Evolutionary conservation across 1,140 invertebrate genomes (phyloP).

Genomic region (Hestina assimilis): DNA sequence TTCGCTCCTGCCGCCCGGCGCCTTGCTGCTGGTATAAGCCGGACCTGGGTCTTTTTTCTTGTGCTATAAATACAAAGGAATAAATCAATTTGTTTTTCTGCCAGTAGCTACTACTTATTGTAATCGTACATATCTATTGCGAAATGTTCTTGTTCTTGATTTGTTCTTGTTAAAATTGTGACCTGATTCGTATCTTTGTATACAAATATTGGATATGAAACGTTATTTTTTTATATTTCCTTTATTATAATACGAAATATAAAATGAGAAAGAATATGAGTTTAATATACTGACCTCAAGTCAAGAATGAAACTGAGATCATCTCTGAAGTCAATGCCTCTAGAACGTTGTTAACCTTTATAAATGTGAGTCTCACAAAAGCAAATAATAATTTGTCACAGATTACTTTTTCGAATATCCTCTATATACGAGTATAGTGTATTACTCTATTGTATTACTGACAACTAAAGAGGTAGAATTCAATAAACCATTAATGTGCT

Average conservation of each 20-base stretch:
- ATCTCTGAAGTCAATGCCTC: conserved; percentile 9
- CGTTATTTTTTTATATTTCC: too few species aligned
- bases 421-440: background rate
- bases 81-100: background rate
- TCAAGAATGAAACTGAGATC: background rate
- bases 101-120: background rate
- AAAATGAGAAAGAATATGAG: background rate
- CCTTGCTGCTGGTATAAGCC: conserved; percentile 14
- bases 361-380: conserved; percentile 23
- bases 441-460: too few species aligned
- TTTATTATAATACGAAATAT: too few species aligned
- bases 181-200: too few species aligned
- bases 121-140: too few species aligned
- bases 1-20: conserved; percentile 12
- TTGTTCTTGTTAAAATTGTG: too few species aligned
- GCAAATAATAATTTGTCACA: conserved; percentile 35
- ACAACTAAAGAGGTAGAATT: background rate
- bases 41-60: conserved; percentile 3
- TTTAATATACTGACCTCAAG: background rate
- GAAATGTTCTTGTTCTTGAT: too few species aligned
- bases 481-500: background rate
- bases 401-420: conserved; percentile 16
- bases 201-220: too few species aligned
- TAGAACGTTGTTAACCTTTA: conserved; percentile 41
- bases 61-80: background rate